phyloP scores from a whole-genome alignment of 1,140 invertebrate species.

The Apocrypta bakeri region DNA sequence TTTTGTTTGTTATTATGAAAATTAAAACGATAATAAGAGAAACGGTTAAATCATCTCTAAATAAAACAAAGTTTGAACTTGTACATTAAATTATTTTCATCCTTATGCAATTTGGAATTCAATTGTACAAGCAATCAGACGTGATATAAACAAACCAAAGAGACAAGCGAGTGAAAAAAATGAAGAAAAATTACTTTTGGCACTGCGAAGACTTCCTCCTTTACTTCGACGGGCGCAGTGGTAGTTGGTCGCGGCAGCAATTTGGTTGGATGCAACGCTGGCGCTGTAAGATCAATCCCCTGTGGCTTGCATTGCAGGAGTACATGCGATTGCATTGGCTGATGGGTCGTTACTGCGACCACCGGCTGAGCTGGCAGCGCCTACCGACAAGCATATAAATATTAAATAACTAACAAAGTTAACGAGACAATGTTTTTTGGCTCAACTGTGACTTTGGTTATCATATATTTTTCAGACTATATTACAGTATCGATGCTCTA shows the following conservation, averaged over 20 bases:
- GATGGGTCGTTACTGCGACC: slow-evolving; percentile 60
- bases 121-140: neutral
- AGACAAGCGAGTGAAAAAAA: neutral
- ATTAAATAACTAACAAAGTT: slow-evolving; percentile 28
- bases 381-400: slow-evolving; percentile 50
- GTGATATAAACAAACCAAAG: neutral
- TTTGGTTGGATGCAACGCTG: slow-evolving; percentile 67
- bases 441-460: neutral
- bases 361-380: slow-evolving; percentile 59
- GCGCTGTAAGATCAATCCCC: slow-evolving; percentile 65
- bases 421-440: neutral
- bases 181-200: slow-evolving; percentile 69
- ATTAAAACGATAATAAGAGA: no score
- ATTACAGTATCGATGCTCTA: neutral
- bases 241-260: slow-evolving; percentile 64
- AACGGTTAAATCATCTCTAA: no score
- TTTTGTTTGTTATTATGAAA: neutral
- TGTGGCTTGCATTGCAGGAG: slow-evolving; percentile 64
- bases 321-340: slow-evolving; percentile 62
- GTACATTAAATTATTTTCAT: no score
- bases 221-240: slow-evolving; percentile 56
- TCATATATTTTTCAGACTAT: neutral
- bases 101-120: no score
- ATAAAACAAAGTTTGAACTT: no score
- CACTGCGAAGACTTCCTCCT: slow-evolving; percentile 74